Percentiles rank a stretch among this genome's conserved stretches.
phyloP scores from a whole-genome alignment of 2,797 vertebrate genomes.

The Halcyon leucocephala region DNA sequence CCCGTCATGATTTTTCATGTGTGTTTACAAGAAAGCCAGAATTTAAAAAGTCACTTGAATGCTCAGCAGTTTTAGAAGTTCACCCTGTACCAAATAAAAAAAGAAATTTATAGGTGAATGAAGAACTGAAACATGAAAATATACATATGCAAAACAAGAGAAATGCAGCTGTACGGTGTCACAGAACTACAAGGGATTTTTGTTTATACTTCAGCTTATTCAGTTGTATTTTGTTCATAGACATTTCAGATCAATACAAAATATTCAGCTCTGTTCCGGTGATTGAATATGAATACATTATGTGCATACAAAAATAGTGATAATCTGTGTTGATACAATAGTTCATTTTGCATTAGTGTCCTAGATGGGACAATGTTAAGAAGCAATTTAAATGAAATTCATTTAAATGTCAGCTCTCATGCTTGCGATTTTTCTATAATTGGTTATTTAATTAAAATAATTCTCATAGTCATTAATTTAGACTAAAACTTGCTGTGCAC shows the following conservation, averaged over 20 bases:
- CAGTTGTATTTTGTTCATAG: slow-evolving; percentile 77
- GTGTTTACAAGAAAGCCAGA: neutral
- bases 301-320: slow-evolving; percentile 93
- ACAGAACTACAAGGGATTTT: slow-evolving; percentile 50
- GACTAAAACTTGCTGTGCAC: slow-evolving; percentile 99
- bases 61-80: neutral
- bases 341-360: slow-evolving; percentile 99
- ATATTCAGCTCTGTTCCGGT: slow-evolving; percentile 82
- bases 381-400: slow-evolving; percentile 99
- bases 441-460: slow-evolving; percentile 99
- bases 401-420: slow-evolving; percentile 99
- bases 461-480: slow-evolving; percentile 99
- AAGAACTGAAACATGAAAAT: slow-evolving; percentile 25
- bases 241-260: slow-evolving; percentile 83
- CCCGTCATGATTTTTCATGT: neutral
- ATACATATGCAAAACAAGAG: slow-evolving; percentile 5
- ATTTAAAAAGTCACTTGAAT: neutral
- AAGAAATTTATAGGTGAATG: neutral
- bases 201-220: slow-evolving; percentile 70
- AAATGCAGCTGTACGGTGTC: slow-evolving; percentile 56
- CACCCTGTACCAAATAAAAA: neutral
- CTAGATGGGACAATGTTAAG: slow-evolving; percentile 99
- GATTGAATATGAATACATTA: slow-evolving; percentile 88
- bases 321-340: slow-evolving; percentile 99
- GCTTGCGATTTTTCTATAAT: slow-evolving; percentile 99